These are phyloP conservation scores for Elegia similella DNA, from an alignment of 2,888 invertebrate species.

Conservation along the genomic window DNA sequence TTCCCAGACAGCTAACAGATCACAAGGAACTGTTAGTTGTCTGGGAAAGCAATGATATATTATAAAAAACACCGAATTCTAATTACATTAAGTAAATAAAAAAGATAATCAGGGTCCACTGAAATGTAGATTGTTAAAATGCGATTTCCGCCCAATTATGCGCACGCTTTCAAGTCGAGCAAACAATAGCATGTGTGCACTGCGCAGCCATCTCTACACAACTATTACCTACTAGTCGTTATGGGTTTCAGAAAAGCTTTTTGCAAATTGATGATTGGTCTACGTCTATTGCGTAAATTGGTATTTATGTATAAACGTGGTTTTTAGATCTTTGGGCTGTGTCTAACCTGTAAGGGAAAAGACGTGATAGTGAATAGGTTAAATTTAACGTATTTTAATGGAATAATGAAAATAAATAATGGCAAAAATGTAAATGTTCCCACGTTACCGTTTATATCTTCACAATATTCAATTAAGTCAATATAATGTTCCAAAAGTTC, in stretches of 20 bases:
- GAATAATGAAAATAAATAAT: no score
- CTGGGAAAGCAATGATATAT: no score
- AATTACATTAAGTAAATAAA: constrained; percentile 15
- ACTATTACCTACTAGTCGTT: constrained; percentile 12
- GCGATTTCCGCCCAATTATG: constrained; percentile 41
- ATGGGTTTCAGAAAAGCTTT: constrained; percentile 18
- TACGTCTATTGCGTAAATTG: not conserved
- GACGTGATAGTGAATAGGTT: no score
- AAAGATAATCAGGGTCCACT: constrained; percentile 20
- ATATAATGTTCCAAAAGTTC: no score
- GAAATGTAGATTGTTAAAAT: constrained; percentile 37
- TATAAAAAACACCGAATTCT: constrained; percentile 5
- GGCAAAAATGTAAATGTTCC: no score
- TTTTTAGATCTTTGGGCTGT: no score
- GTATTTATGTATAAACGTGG: no score
- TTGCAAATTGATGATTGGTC: not conserved
- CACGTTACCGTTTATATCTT: no score
- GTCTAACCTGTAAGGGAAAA: no score
- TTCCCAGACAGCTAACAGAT: constrained; percentile 11
- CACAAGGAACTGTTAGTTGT: no score
- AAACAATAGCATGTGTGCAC: constrained; percentile 29
- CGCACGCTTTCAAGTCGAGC: constrained; percentile 36
- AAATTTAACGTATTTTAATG: no score
- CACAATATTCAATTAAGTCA: no score
- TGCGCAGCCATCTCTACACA: constrained; percentile 25